These are phyloP conservation scores for Tetrax tetrax DNA, from an alignment of 2,113 vertebrate genomes.

Conservation along the genomic window DNA sequence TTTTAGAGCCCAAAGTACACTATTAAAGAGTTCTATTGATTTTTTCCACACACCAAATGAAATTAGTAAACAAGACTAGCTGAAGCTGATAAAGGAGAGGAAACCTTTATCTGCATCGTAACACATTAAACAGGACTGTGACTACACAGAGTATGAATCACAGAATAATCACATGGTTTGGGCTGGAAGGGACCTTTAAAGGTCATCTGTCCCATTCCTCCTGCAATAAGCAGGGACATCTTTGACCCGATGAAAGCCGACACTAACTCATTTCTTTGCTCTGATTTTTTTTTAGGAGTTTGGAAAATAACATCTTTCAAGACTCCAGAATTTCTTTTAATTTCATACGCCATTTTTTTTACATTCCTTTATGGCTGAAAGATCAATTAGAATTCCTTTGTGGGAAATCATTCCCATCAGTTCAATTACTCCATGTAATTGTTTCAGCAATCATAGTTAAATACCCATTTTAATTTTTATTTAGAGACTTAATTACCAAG, in stretches of 20 bases:
- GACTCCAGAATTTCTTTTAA: neutral
- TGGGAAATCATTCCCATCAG: constrained; percentile 2
- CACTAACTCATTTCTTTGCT: neutral
- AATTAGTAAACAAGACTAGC: neutral
- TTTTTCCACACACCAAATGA: neutral
- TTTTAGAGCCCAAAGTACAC: neutral
- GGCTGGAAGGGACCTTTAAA: neutral
- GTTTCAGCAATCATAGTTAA: constrained; percentile 39
- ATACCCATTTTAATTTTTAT: constrained; percentile 42
- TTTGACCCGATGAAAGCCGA: neutral
- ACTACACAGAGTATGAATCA: neutral
- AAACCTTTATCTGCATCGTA: neutral
- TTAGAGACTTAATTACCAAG: constrained; percentile 32
- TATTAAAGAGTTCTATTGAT: neutral
- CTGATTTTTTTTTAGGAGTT: neutral
- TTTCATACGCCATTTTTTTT: neutral
- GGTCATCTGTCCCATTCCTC: neutral
- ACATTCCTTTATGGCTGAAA: neutral
- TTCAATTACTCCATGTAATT: constrained; percentile 12
- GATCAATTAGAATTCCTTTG: constrained; percentile 10
- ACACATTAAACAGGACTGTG: neutral
- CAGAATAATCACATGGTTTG: neutral
- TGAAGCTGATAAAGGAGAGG: neutral
- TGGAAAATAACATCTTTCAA: neutral
- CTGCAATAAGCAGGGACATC: neutral